Evolutionary conservation across 2,888 invertebrate genomes (phyloP), one percentile per base, ranked within the genome.

Genomic region (Lycophotia porphyrea): DNA sequence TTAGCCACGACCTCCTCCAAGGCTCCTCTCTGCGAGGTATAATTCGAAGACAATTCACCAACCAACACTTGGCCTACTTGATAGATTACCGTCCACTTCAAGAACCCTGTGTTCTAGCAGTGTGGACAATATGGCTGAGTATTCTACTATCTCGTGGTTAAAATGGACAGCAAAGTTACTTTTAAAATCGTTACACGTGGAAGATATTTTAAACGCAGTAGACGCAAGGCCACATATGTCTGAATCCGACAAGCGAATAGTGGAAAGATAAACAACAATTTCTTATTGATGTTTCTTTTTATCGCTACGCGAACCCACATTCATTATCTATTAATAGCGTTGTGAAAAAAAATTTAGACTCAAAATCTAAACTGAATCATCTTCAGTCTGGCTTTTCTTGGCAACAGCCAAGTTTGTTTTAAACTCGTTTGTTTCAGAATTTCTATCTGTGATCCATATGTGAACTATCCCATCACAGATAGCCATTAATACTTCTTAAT

Each of bases 381-480:
- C 15, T 79, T 61, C 34, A 55, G 67, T 64, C 80, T 80, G 39
- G 44, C 9, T 68, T 27, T 47, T 71, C 47, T 76, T 82, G 81
- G 84, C 55, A 4, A 13, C 1, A 15, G 80, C 76, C 81, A 81
- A 24, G 24, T 42, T 55, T 31, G n/a, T 82, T 61, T 64, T 13
- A 39, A 69, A 42, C 5, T 21, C n/a, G 27, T 27, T 15, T n/a
- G 42, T 36, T 75, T 15, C 8, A 42, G 27, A 42, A 42, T 34
- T 5, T 49, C 2, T 34, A 9, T 21, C 21, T 55, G 21, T 21
- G 13, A 34, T 47, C 15, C 27, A 15, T 74, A 18, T 66, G 18
- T 18, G 9, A 66, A 44, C 1, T 18, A 34, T 34, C 8, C 39
- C n/a, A 27, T 39, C 31, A 18, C 39, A 34, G 13, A 42, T 36